A percentile compares a stretch with the other conserved stretches of the same genome.
These are phyloP conservation scores for Eledona agricola DNA, from an alignment of 2,888 invertebrate genomes.

Conservation along the genomic window DNA sequence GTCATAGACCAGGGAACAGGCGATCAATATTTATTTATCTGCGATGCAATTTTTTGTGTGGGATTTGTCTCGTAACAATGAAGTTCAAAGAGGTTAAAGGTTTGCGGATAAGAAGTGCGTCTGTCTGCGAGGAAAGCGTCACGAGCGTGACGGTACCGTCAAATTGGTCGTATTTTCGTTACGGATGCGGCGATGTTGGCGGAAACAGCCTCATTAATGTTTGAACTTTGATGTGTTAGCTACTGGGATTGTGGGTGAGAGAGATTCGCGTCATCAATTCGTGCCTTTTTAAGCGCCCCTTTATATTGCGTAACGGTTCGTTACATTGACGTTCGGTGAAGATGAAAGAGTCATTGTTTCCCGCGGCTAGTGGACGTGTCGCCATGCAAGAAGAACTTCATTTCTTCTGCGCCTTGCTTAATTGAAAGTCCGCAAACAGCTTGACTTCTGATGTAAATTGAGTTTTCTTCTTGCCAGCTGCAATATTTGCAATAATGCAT, in stretches of 20 bases:
- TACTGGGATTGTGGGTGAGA: constrained; percentile 1
- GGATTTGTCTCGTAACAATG: too few species aligned
- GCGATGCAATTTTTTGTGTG: too few species aligned
- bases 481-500: constrained; percentile 19
- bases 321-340: constrained; percentile 12
- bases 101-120: too few species aligned
- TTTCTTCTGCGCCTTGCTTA: constrained; percentile 24
- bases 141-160: too few species aligned
- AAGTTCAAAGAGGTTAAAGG: too few species aligned
- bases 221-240: background rate
- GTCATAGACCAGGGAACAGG: constrained; percentile 14
- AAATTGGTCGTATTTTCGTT: too few species aligned
- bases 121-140: too few species aligned
- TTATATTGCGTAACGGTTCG: constrained; percentile 22
- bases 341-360: constrained; percentile 21
- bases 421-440: constrained; percentile 25
- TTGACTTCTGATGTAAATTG: constrained; percentile 23
- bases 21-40: constrained; percentile 33
- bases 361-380: constrained; percentile 12
- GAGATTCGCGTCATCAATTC: constrained; percentile 6
- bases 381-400: constrained; percentile 21
- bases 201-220: constrained; percentile 5
- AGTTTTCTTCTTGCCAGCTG: constrained; percentile 15
- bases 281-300: constrained; percentile 8
- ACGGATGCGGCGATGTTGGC: too few species aligned